Evolutionary conservation across 2,113 vertebrate genomes (phyloP), one percentile per base, ranked within the genome.

Genomic region (Egretta garzetta): DNA sequence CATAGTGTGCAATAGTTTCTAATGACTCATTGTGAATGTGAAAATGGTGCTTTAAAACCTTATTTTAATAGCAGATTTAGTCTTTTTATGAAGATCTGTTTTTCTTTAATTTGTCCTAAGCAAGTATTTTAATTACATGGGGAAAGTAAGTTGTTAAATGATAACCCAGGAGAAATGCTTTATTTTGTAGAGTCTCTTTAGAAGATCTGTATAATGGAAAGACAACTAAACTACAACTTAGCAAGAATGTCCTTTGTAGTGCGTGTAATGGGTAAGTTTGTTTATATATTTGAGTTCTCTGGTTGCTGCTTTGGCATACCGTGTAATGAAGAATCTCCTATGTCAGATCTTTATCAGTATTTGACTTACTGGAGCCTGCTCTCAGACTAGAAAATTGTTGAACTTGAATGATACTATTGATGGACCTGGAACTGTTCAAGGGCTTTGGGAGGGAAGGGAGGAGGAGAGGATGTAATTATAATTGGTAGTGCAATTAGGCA

Each of bases 191-290:
- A 98, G 99, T 99, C 89, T 99, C 99, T 95, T 98, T 99, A 98
- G 99, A 99, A 98, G 99, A 99, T 94, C 98, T 99, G 47, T 99
- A 99, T 96, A 99, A 99, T 95, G 99, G 99, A 88, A 99, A 99
- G 98, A 99, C 99, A 89, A 99, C 99, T 93, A 99, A 99, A 98
- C 98, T 99, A 93, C 99, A 99, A 80, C 99, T 99, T 95, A 99
- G 99, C 98, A 99, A 99, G 99, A 99, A 99, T 98, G 99, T 99
- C 71, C 99, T 99, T 62, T 99, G 99, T 98, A 98, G 98, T 88
- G 98, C 99, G 73, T 99, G 99, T 97, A 99, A 98, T 87, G 99
- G 99, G 99, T 99, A 97, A 99, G 99, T 99, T 79, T 62, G 14
- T 22, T 93, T 87, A 7, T 75, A 19, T 62, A 90, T 97, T 83